phyloP scores from a whole-genome alignment of 2,113 vertebrate genomes.

The Bos javanicus region DNA sequence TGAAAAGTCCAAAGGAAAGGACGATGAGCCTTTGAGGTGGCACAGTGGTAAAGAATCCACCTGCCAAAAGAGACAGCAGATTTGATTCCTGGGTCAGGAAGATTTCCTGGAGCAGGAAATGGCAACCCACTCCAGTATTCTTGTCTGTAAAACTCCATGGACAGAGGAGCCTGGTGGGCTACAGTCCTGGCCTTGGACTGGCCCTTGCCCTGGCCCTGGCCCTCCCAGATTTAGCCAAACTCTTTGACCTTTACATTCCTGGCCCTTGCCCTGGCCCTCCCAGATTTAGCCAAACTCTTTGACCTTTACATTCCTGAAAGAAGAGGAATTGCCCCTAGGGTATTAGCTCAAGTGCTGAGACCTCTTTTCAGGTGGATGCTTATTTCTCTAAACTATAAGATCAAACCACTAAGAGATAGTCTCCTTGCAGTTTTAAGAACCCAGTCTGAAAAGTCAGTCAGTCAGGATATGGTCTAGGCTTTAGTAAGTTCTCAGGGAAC shows the following conservation, averaged over 20 bases:
- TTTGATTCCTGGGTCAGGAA: not conserved
- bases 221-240: not conserved
- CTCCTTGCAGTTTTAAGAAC: not conserved
- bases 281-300: not conserved
- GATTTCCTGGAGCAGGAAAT: not conserved
- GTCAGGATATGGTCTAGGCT: not conserved
- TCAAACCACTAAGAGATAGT: not conserved
- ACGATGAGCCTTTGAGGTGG: not conserved
- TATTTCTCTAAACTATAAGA: not conserved
- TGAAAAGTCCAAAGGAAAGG: not conserved
- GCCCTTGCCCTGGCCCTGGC: not conserved
- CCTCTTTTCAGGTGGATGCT: not conserved
- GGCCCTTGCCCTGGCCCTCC: not conserved
- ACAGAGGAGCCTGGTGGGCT: not conserved
- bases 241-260: not conserved
- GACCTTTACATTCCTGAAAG: not conserved
- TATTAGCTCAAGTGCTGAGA: too few species aligned
- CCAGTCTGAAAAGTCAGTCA: not conserved
- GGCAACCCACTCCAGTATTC: not conserved
- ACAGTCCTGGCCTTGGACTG: too few species aligned
- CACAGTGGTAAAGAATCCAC: not conserved
- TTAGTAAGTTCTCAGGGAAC: not conserved
- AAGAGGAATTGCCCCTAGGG: not conserved
- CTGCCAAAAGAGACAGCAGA: not conserved
- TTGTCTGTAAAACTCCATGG: not conserved